A percentile compares a stretch with the other conserved stretches of the same genome.
Evolutionary conservation across 2,113 vertebrate species (phyloP).

Genomic region (Sinocyclocheilus anshuiensis): DNA sequence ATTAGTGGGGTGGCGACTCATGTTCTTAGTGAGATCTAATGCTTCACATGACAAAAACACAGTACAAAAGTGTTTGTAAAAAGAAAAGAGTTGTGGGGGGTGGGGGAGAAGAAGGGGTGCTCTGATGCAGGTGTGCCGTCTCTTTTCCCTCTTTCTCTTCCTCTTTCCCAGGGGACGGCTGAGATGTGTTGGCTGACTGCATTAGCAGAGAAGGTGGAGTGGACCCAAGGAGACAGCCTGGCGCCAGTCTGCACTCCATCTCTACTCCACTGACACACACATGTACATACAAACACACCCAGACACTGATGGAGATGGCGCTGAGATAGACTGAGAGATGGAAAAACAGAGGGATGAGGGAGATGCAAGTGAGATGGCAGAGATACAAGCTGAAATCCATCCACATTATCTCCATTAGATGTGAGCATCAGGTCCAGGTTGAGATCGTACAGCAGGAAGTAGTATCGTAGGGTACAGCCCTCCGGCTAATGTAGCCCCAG

Average conservation of each 20-base stretch:
- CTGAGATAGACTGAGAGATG: background rate
- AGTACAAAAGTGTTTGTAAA: conserved; percentile 37
- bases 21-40: background rate
- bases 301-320: conserved; percentile 40
- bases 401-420: conserved; percentile 41
- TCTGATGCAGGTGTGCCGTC: conserved; percentile 80
- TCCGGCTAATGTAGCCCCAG: conserved; percentile 35
- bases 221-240: conserved; percentile 71
- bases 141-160: conserved; percentile 72
- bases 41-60: conserved; percentile 1
- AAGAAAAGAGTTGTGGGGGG: background rate
- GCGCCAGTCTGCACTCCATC: conserved; percentile 76
- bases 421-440: conserved; percentile 19
- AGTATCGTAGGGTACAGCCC: background rate
- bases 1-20: too few species aligned
- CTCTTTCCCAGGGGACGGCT: conserved; percentile 72
- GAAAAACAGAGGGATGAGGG: conserved; percentile 9
- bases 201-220: conserved; percentile 74
- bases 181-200: conserved; percentile 82
- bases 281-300: conserved; percentile 46
- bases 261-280: conserved; percentile 53
- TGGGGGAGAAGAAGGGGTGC: conserved; percentile 59
- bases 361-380: conserved; percentile 28
- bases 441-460: background rate
- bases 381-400: conserved; percentile 37